Evolutionary conservation across 2,888 invertebrate genomes (phyloP).

Genomic region (Elegia similella): DNA sequence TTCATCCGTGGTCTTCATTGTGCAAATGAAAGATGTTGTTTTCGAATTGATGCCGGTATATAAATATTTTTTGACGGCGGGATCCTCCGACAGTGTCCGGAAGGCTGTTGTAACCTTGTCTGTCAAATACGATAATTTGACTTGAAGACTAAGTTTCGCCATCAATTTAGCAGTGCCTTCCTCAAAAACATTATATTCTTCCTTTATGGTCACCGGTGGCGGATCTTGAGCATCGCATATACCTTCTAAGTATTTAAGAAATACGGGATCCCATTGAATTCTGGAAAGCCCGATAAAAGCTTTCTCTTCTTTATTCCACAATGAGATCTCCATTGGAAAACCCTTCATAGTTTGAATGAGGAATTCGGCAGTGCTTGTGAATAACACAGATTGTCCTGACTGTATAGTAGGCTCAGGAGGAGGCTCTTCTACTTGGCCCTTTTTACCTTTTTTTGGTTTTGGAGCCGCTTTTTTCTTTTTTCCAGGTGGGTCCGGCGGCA

Average conservation of each 20-base stretch:
- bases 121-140: conserved; percentile 59
- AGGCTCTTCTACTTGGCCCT: conserved; percentile 45
- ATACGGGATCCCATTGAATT: conserved; percentile 65
- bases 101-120: conserved; percentile 65
- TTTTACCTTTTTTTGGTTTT: conserved; percentile 57
- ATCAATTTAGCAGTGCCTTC: conserved; percentile 66
- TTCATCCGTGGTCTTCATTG: conserved; percentile 68
- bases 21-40: conserved; percentile 69
- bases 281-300: conserved; percentile 54
- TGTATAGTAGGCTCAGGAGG: conserved; percentile 69
- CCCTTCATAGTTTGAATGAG: conserved; percentile 65
- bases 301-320: conserved; percentile 71
- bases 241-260: conserved; percentile 50
- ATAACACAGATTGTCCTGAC: conserved; percentile 69
- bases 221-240: conserved; percentile 47
- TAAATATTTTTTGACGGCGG: conserved; percentile 56
- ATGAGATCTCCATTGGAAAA: conserved; percentile 56
- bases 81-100: conserved; percentile 68
- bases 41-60: conserved; percentile 72
- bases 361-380: conserved; percentile 63
- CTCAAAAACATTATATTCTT: conserved; percentile 71
- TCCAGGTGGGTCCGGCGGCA: conserved; percentile 61
- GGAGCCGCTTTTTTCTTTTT: conserved; percentile 50
- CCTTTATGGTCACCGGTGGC: conserved; percentile 51
- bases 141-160: conserved; percentile 64